Base-by-base conservation (phyloP, 2,888 invertebrate species). In the Drosophila multiciliata region DNA sequence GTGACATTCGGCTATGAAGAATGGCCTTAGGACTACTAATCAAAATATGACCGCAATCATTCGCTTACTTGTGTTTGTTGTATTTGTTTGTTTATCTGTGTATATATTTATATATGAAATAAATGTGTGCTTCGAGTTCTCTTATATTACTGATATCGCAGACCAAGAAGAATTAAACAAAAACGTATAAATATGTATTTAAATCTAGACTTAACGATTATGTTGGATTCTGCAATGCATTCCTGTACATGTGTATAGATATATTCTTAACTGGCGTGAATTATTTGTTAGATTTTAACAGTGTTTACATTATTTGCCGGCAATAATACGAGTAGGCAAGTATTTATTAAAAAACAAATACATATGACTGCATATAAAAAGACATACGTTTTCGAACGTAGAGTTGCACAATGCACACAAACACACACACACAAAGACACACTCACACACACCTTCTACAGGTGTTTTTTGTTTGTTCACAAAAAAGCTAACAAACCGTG, bases 231-330 rank as follows among this genome's bases (percentile, higher is more conserved):
- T 26, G 26, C 26, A 26, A 26, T 26, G 26, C 26, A 26, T 26
- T 26, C 26, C 3, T 26, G 3, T 3, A 26, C 3, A 26, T 26
- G 26, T 26, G 26, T 26, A 26, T 26, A 26, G 26, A 26, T 26
- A 17, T 36, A n/a, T 38, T 29, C n/a, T 15, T 8, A 65, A 48
- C 12, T 2, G 8, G 8, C n/a, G 23, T 48, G 15, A 8, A 12
- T 66, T 55, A 38, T 40, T 35, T n/a, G 55, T 17, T 23, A 20
- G 53, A 26, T 29, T 54, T 26, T 26, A 65, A 33, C 11, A 35
- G 17, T 54, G 66, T 54, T 66, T 66, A 66, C 48, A 26, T 33
- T 32, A 32, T 57, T 68, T 33, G 33, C 68, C 68, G 68, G 68
- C 58, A 52, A 32, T 35, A 36, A 36, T 20, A 54, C 33, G 32